Base-by-base conservation (phyloP, 2,888 invertebrate genomes). In the Pachliopta kotzebuea region DNA sequence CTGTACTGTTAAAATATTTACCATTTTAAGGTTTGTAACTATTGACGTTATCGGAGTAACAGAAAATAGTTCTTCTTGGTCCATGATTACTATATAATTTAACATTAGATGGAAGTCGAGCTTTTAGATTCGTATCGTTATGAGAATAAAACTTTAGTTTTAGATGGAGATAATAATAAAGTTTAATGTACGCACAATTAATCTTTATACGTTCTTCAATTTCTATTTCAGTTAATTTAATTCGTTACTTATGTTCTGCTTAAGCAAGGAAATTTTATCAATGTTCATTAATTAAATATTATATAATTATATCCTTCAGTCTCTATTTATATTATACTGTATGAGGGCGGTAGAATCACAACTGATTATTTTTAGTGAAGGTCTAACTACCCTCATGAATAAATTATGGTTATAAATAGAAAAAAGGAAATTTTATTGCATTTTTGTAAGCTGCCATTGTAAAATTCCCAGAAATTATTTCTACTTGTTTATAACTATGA, bases 311-410 rank as follows among this genome's bases (percentile, higher is more conserved):
- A 23, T 52, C 3, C 3, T 52, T 52, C 21, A 21, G 21, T 21
- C 3, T 52, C 14, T 42, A 2, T 7, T 42, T n/a, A 17, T 54
- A 54, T n/a, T 7, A n/a, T 9, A n/a, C n/a, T 18, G 31, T 56
- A 60, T 56, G 60, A 53, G 42, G 57, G 60, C 53, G 56, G 21
- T 52, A 56, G 24, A 42, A 49, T 42, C 52, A 65, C 53, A 24
- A 29, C 52, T n/a, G 37, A 24, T 52, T 21, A 52, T 31, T 42
- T n/a, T 54, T 17, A 29, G 17, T 37, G 55, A 65, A 65, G 57
- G 58, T 45, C 55, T 24, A 21, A 56, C 65, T 62, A 65, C 65
- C 65, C 65, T 50, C 65, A 62, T 65, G n/a, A 52, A 18, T 61
- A 21, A 45, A 45, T 45, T 53, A 50, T n/a, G 21, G 17, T 31